phyloP scores from a whole-genome alignment of 30 jellyfish, hydroid and myxozoan species.

The Rhopilema esculentum region DNA sequence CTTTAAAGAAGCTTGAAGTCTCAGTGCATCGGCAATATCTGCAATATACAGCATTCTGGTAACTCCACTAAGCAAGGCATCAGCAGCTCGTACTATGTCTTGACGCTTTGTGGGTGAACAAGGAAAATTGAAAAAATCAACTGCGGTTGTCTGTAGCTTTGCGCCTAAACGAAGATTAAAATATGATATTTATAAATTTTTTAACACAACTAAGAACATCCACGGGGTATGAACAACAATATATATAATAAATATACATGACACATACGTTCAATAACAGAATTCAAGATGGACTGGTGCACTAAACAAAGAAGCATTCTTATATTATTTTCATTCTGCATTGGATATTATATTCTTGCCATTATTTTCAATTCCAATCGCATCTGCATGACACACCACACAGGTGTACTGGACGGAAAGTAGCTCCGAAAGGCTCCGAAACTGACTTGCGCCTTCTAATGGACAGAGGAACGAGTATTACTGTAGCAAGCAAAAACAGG shows the following conservation, averaged over 20 bases:
- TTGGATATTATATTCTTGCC: no score
- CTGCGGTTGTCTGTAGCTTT: conserved; percentile 57
- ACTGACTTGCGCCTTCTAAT: no score
- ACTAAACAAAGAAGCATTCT: no score
- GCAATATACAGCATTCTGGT: conserved; percentile 85
- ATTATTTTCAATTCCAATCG: no score
- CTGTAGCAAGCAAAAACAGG: no score
- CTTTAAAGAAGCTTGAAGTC: conserved; percentile 69
- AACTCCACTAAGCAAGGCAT: conserved; percentile 76
- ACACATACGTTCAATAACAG: background rate
- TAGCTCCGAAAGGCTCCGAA: no score
- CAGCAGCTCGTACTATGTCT: conserved; percentile 84
- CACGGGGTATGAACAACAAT: no score
- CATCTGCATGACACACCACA: no score
- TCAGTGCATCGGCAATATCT: conserved; percentile 82
- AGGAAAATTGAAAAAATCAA: conserved; percentile 63
- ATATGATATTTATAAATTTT: background rate
- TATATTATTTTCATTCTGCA: no score
- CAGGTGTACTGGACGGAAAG: no score
- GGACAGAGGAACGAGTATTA: no score
- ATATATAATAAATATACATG: background rate
- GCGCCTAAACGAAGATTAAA: conserved; percentile 27
- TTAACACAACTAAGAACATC: background rate
- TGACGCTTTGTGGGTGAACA: conserved; percentile 78
- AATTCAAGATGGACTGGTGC: no score